Conservation (phyloP, 2,113 vertebrate genomes). For the Planiliza haematocheilus region DNA sequence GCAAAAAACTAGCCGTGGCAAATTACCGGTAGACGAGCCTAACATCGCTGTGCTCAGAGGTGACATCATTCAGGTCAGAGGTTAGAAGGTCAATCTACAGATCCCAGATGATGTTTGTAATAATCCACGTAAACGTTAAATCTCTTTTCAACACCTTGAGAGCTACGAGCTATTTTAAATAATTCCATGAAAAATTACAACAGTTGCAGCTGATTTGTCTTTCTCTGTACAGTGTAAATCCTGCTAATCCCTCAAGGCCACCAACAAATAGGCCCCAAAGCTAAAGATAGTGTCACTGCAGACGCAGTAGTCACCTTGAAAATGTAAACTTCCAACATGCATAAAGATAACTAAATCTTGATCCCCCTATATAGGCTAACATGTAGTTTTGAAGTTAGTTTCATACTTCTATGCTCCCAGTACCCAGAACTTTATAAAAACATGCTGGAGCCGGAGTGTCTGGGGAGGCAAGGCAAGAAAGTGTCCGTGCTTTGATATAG, state of each 20-base stretch:
- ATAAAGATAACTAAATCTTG: neutral
- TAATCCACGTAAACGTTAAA: no score
- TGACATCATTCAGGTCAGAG: no score
- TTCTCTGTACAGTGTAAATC: no score
- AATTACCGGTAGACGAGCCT: no score
- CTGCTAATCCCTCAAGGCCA: neutral
- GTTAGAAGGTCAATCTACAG: no score
- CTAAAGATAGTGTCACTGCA: neutral
- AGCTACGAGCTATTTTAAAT: no score
- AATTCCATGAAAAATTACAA: no score
- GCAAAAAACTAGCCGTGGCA: no score
- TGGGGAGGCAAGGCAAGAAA: constrained; percentile 30
- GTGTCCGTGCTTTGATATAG: constrained; percentile 64
- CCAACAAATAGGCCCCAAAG: neutral
- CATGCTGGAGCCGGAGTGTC: constrained; percentile 30
- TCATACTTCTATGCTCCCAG: neutral
- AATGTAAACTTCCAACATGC: neutral
- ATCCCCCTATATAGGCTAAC: neutral
- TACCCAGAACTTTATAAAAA: constrained; percentile 37
- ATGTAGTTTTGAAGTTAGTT: constrained; percentile 21
- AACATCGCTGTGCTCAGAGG: no score
- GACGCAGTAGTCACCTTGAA: neutral
- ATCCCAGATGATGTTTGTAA: no score
- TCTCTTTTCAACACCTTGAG: no score
- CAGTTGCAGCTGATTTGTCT: no score